These are phyloP conservation scores for Pseudorasbora parva DNA, from an alignment of 2,113 vertebrate species.

Conservation along the genomic window DNA sequence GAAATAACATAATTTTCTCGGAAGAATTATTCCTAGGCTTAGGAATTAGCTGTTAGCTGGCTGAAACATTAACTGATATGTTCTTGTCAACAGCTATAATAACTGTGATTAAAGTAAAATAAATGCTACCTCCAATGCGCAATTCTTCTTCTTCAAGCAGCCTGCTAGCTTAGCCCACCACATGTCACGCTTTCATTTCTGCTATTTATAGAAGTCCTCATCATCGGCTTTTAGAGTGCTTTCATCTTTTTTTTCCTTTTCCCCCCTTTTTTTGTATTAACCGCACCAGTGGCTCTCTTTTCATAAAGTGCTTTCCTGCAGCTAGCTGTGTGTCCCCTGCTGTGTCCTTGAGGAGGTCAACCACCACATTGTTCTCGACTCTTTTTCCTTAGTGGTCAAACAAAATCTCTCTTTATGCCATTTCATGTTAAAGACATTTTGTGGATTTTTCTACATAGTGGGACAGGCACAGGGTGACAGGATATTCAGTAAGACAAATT, in stretches of 20 bases:
- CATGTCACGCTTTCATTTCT: constrained; percentile 55
- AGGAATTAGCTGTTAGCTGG: constrained; percentile 1
- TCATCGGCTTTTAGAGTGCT: constrained; percentile 70
- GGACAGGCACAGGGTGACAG: neutral
- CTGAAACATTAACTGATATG: constrained; percentile 48
- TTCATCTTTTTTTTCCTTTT: constrained; percentile 61
- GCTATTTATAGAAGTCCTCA: constrained; percentile 78
- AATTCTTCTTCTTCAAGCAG: constrained; percentile 76
- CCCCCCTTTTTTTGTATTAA: constrained; percentile 73
- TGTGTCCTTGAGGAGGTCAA: constrained; percentile 75
- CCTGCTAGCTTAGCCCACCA: constrained; percentile 65
- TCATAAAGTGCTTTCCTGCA: constrained; percentile 75
- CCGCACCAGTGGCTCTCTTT: constrained; percentile 76
- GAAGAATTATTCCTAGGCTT: neutral
- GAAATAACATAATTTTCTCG: neutral
- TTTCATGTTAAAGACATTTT: neutral
- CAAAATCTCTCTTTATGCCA: neutral
- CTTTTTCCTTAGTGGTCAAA: constrained; percentile 58
- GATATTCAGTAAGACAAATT: too few species aligned
- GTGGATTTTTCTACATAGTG: neutral
- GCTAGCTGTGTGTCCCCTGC: constrained; percentile 64
- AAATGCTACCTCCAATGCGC: constrained; percentile 51
- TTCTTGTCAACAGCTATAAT: constrained; percentile 67
- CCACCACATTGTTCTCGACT: constrained; percentile 72
- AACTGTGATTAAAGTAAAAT: constrained; percentile 68